phyloP scores from a whole-genome alignment of 2,888 invertebrate species.

The Ornithoptera priamus region DNA sequence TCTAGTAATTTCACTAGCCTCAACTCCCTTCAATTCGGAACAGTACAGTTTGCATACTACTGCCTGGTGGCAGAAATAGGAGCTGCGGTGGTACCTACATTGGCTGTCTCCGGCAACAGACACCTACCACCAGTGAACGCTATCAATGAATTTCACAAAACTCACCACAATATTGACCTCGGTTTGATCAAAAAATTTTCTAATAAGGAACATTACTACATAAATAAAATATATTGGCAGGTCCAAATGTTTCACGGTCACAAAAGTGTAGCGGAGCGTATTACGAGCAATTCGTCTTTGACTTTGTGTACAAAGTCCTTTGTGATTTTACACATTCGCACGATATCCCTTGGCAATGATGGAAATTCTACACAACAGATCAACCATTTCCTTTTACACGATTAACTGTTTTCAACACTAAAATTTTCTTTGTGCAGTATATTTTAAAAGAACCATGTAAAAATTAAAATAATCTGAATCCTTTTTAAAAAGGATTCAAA shows the following conservation, averaged over 20 bases:
- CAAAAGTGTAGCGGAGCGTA: conserved; percentile 6
- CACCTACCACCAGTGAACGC: too few relatives aligned
- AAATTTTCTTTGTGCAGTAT: not conserved
- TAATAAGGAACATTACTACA: not conserved
- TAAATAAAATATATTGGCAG: not conserved
- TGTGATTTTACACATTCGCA: conserved; percentile 22
- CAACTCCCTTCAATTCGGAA: too few relatives aligned
- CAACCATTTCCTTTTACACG: conserved; percentile 7
- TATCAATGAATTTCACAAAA: too few relatives aligned
- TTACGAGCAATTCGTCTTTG: conserved; percentile 15
- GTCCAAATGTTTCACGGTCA: not conserved
- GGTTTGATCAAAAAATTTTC: not conserved
- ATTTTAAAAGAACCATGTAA: too few relatives aligned
- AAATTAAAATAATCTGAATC: too few relatives aligned
- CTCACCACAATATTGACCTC: not conserved
- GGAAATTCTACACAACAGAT: conserved; percentile 20
- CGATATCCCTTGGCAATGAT: conserved; percentile 21
- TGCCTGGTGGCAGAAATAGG: too few relatives aligned
- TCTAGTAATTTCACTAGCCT: too few relatives aligned
- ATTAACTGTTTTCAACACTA: not conserved
- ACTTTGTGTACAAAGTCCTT: conserved; percentile 24
- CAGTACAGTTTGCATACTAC: too few relatives aligned
- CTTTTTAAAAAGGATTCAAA: too few relatives aligned
- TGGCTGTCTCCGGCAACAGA: too few relatives aligned
- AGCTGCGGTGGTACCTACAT: too few relatives aligned